Evolutionary conservation across 2,888 invertebrate species (phyloP).

Genomic region (Hemistola chrysoprasaria): DNA sequence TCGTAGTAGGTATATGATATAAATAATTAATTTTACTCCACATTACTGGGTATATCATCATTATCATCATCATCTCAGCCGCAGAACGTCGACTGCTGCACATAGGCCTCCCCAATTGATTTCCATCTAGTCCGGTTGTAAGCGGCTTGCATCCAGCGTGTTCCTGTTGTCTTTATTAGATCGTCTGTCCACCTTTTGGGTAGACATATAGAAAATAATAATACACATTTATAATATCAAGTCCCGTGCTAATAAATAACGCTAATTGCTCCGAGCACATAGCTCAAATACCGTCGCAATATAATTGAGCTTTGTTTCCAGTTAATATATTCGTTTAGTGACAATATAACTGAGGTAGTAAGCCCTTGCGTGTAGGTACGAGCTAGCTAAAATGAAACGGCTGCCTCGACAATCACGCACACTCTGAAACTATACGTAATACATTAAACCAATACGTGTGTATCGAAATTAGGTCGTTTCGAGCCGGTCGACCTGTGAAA

Average conservation of each 20-base stretch:
- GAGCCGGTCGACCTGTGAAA: background rate
- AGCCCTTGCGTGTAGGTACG: conserved; percentile 40
- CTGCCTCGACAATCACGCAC: conserved; percentile 42
- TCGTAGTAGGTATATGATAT: too few relatives aligned
- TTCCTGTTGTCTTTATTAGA: too few relatives aligned
- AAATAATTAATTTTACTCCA: too few relatives aligned
- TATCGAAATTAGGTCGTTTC: conserved; percentile 24
- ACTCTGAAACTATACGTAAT: conserved; percentile 20
- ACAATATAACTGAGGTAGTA: conserved; percentile 32
- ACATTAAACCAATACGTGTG: conserved; percentile 14
- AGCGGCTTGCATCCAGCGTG: too few relatives aligned
- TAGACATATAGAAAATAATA: too few relatives aligned
- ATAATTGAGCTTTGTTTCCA: conserved; percentile 25
- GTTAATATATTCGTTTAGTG: conserved; percentile 31
- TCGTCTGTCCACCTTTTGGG: too few relatives aligned
- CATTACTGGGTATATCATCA: too few relatives aligned
- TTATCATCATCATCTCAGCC: too few relatives aligned
- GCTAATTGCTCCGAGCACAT: conserved; percentile 15
- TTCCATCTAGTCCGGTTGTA: too few relatives aligned
- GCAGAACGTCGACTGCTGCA: too few relatives aligned
- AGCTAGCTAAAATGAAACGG: conserved; percentile 40
- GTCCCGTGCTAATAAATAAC: conserved; percentile 8
- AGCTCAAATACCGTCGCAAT: conserved; percentile 25
- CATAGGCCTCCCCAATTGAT: too few relatives aligned
- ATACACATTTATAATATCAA: too few relatives aligned